Conservation (phyloP, 2,888 invertebrate species). For the Nasonia oneida region DNA sequence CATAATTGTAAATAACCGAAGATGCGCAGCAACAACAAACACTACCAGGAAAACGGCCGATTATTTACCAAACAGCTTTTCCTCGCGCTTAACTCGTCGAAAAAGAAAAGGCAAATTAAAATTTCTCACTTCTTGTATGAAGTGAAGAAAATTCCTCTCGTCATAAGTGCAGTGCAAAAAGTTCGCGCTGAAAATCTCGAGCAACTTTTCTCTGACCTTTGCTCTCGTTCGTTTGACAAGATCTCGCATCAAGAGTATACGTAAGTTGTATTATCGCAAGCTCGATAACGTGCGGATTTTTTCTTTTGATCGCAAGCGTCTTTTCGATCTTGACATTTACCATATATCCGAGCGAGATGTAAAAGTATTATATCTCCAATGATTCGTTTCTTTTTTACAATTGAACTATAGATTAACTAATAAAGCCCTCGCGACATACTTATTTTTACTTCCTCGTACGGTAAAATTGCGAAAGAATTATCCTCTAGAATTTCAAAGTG, state of each 20-base stretch:
- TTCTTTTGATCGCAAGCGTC: neutral
- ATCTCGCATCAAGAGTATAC: neutral
- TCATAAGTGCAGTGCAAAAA: neutral
- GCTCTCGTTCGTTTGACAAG: conserved; percentile 11
- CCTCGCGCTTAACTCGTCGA: neutral
- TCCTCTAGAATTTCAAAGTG: no score
- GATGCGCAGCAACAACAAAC: no score
- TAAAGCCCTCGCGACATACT: no score
- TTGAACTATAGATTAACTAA: no score
- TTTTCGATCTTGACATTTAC: conserved; percentile 13
- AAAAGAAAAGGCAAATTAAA: neutral
- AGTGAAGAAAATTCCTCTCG: neutral
- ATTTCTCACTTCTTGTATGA: neutral
- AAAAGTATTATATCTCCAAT: neutral
- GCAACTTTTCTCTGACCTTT: conserved; percentile 40
- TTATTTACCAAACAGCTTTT: neutral
- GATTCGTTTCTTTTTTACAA: neutral
- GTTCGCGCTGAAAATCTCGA: neutral
- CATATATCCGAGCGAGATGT: neutral
- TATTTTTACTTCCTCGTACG: no score
- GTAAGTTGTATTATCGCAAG: conserved; percentile 1
- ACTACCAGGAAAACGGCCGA: no score
- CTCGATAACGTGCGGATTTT: neutral
- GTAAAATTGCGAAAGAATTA: no score
- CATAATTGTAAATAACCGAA: no score